These are phyloP conservation scores for Cygnus atratus DNA, from an alignment of 2,113 vertebrate species.

Conservation along the genomic window DNA sequence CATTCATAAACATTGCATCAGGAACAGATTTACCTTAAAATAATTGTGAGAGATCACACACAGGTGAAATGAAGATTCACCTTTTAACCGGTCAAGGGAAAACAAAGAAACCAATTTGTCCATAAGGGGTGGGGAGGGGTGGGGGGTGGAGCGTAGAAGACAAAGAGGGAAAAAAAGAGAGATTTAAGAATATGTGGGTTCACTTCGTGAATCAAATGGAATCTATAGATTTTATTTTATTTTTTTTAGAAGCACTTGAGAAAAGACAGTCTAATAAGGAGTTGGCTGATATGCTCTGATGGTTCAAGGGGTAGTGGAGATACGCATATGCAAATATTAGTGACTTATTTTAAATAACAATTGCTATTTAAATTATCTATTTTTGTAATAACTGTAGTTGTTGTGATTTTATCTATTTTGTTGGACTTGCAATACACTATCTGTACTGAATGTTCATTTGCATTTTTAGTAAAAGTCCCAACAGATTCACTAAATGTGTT, in stretches of 20 bases:
- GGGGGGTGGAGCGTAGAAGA: no score
- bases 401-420: neutral
- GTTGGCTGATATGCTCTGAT: neutral
- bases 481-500: neutral
- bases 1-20: neutral
- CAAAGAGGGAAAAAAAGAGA: neutral
- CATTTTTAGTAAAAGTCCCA: neutral
- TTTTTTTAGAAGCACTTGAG: neutral
- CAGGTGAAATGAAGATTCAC: neutral
- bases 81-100: neutral
- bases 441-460: neutral
- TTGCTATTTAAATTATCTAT: neutral
- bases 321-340: neutral
- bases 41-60: neutral
- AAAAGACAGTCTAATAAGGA: neutral
- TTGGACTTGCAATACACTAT: neutral
- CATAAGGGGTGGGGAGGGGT: neutral
- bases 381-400: neutral
- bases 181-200: neutral
- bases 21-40: neutral
- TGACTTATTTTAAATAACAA: neutral
- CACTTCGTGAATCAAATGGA: neutral
- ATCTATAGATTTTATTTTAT: neutral
- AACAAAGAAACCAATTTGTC: neutral
- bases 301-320: neutral